These are phyloP conservation scores for Hippocampus abdominalis DNA, from an alignment of 2,113 vertebrate species.

Conservation along the genomic window DNA sequence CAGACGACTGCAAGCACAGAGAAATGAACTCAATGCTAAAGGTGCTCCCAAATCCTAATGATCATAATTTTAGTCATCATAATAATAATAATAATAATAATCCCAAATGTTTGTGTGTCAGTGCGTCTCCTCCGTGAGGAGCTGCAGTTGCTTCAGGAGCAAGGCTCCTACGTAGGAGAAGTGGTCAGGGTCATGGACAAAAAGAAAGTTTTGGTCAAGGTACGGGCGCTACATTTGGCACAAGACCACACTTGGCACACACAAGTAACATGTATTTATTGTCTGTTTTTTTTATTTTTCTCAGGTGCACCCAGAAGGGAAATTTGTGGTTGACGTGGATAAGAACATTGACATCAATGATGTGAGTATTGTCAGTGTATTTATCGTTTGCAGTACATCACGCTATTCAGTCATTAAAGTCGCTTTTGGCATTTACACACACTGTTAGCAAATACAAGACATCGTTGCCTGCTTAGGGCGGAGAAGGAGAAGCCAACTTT, in stretches of 20 bases:
- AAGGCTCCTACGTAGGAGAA: constrained; percentile 96
- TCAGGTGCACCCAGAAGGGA: constrained; percentile 96
- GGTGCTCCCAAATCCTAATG: constrained; percentile 65
- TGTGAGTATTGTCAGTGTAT: constrained; percentile 71
- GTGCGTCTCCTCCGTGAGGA: constrained; percentile 93
- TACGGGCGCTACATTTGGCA: constrained; percentile 37
- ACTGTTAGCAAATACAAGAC: too few relatives aligned
- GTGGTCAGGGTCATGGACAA: constrained; percentile 99
- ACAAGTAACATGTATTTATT: not conserved
- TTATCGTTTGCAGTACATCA: not conserved
- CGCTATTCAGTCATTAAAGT: too few relatives aligned
- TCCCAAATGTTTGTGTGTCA: constrained; percentile 31
- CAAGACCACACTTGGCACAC: not conserved
- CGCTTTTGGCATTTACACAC: too few relatives aligned
- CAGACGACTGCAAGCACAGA: constrained; percentile 90
- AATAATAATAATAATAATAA: not conserved
- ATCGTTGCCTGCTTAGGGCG: too few relatives aligned
- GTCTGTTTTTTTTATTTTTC: not conserved
- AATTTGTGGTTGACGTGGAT: constrained; percentile 97
- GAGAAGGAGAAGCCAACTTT: too few relatives aligned
- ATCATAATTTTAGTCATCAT: not conserved
- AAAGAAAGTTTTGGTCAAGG: constrained; percentile 98
- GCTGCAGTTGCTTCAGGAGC: constrained; percentile 94
- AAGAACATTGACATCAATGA: constrained; percentile 99
- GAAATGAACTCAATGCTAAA: constrained; percentile 97